Base-by-base conservation (phyloP, 2,888 invertebrate species). In the Apodemia zela region DNA sequence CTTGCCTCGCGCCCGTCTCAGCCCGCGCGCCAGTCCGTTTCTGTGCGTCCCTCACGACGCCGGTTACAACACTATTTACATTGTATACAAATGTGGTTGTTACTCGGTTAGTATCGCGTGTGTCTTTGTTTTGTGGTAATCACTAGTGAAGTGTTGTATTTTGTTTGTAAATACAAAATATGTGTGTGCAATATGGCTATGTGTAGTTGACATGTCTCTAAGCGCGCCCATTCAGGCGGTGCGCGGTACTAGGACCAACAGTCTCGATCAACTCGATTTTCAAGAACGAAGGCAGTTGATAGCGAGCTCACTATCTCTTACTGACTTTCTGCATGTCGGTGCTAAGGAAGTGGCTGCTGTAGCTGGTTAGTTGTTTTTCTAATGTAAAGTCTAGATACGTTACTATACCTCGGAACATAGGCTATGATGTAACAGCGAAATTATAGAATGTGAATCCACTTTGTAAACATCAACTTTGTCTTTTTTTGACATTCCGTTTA, bases 251-350 rank as follows among this genome's bases (percentile, higher is more conserved):
- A 86, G 96, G 76, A 96, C 96, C 89, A 96, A 95, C 86, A 96
- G 96, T 80, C 93, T 97, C 92, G 97, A 97, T 93, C 96, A 96
- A 90, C 93, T 97, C 65, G 97, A 97, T 91, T 97, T 97, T 84
- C 97, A 97, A 88, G 97, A 97, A 93, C 97, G 97, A 84, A 93
- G 97, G 75, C 96, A 97, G 87, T 92, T 97, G 79, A 97, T 97
- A 72, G 97, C 97, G 60, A 97, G 97, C 69, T 97, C 97, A 62
- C 85, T 97, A 80, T 97, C 97, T 69, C 92, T 97, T 67, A 96
- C 97, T 72, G 97, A 97, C 88, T 97, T 97, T 79, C 87, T 96
- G 73, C 95, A 95, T 71, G 95, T 95, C 78, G 95, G 94, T 72
- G 94, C 95, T 66, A 91, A 91, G 79, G 91, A 91, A 79, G 92